phyloP scores from a whole-genome alignment of 92 coral and sea anemone species.

The Porites divaricata region DNA sequence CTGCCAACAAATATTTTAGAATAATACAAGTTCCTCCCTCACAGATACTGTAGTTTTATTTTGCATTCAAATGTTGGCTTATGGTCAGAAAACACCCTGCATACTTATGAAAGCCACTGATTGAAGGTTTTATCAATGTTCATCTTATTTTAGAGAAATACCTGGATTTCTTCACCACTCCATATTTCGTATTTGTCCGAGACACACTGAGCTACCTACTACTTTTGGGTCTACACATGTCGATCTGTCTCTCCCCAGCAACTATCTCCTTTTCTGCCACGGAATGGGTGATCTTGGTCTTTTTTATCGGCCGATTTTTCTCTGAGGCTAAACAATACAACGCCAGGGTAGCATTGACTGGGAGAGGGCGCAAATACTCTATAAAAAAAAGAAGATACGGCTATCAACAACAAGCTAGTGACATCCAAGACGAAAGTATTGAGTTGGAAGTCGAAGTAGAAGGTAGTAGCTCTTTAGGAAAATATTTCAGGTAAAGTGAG shows the following conservation, averaged over 20 bases:
- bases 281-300: conserved; percentile 30
- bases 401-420: neutral
- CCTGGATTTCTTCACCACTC: conserved; percentile 40
- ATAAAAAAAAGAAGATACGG: neutral
- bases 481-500: conserved; percentile 32
- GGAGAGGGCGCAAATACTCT: neutral
- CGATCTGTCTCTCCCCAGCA: conserved; percentile 34
- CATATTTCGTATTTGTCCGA: conserved; percentile 37
- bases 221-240: conserved; percentile 33
- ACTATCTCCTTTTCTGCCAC: conserved; percentile 15
- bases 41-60: too few relatives aligned
- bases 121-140: too few relatives aligned
- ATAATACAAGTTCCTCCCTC: too few relatives aligned
- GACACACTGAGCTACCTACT: conserved; percentile 27
- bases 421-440: neutral
- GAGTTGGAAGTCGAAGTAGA: conserved; percentile 6
- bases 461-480: conserved; percentile 15
- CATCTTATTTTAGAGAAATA: conserved; percentile 10
- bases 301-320: conserved; percentile 33
- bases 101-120: too few relatives aligned
- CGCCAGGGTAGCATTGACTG: conserved; percentile 9
- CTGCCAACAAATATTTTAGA: too few relatives aligned
- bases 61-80: too few relatives aligned
- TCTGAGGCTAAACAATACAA: conserved; percentile 23
- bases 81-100: too few relatives aligned